Conservation (phyloP, 2,888 invertebrate genomes). For the Clitarchus hookeri region DNA sequence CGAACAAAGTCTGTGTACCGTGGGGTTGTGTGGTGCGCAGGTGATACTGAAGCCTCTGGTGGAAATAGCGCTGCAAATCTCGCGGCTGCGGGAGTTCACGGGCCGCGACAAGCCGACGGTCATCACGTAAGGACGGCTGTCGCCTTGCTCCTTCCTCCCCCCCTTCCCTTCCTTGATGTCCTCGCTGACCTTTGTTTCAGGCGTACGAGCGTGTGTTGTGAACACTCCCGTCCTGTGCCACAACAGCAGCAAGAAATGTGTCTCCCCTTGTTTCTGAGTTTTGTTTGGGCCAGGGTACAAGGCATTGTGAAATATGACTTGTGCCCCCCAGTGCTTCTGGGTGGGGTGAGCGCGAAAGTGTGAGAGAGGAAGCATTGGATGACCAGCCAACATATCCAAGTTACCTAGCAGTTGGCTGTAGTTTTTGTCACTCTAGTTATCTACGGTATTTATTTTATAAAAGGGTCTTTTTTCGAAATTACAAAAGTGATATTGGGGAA, state of each 20-base stretch:
- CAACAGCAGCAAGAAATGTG: too few relatives aligned
- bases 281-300: neutral
- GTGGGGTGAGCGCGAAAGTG: too few relatives aligned
- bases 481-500: neutral
- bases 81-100: constrained; percentile 81
- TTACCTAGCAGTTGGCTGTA: too few relatives aligned
- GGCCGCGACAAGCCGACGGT: constrained; percentile 93
- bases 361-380: too few relatives aligned
- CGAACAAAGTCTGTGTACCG: too few relatives aligned
- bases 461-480: neutral
- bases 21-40: constrained; percentile 50
- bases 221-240: too few relatives aligned
- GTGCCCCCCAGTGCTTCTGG: too few relatives aligned
- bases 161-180: neutral
- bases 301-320: neutral
- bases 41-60: constrained; percentile 84
- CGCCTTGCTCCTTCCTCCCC: neutral
- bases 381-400: too few relatives aligned
- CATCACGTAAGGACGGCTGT: constrained; percentile 72
- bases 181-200: neutral
- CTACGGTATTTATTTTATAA: neutral
- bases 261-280: neutral
- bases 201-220: neutral
- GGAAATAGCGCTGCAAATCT: constrained; percentile 82
- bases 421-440: too few relatives aligned